Evolutionary conservation across 2,113 vertebrate genomes (phyloP), one percentile per base, ranked within the genome.

Genomic region (Pterocles gutturalis): DNA sequence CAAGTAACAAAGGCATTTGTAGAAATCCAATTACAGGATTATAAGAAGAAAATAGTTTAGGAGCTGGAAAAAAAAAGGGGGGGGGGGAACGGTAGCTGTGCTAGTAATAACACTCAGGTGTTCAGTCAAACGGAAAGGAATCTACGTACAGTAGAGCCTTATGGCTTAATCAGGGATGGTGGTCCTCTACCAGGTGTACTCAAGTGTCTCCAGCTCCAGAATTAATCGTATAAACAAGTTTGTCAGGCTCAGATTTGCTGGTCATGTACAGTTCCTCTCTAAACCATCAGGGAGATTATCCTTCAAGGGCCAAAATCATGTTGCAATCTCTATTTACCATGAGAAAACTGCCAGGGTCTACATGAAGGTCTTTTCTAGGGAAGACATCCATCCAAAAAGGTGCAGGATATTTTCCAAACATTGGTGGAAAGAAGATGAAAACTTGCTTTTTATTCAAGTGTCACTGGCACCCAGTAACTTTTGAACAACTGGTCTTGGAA

Each of bases 1-100:
- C 72, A 92, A 95, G 75, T 38, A 92, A 93, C 36, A 90, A 87
- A 71, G 53, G 76, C 55, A 90, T 89, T 83, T 84, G 48, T 36
- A 95, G 69, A 92, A 96, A 97, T 95, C 95, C 89, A 88, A 61
- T 97, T 92, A 97, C 38, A 75, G 87, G 94, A 95, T 97, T 96
- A 96, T 7, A 31, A 87, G 72, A 92, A 93, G 92, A 93, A 95
- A 96, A 92, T 70, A 96, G 86, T 89, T 95, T 28, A 95, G 80
- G 45, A 93, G 65, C 57, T 83, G 65, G 75, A 46, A 62, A 62
- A 86, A 62, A 86, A 33, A 53, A 24, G 2, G 0, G 0, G 7
- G 17, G 8, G 6, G 11, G 26, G 57, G 2, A 83, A 75, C 15
- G 25, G 75, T 81, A 82, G 53, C 66, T 83, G 28, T 72, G 62